phyloP scores from a whole-genome alignment of 2,888 invertebrate genomes.

The Drosophila mercatorum region DNA sequence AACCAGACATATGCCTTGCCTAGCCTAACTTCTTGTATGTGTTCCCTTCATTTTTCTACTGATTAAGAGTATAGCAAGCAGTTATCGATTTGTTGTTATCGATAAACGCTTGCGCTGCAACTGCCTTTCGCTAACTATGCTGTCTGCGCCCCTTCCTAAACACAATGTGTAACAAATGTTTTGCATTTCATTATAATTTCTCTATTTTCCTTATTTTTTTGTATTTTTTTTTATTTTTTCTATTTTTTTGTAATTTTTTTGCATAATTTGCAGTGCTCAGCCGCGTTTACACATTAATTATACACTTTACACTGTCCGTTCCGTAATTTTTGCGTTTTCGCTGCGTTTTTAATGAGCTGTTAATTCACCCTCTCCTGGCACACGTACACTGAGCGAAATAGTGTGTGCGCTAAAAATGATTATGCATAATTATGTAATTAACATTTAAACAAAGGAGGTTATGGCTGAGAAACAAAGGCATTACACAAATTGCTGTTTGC shows the following conservation, averaged over 20 bases:
- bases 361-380: slow-evolving; percentile 47
- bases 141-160: slow-evolving; percentile 10
- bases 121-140: background rate
- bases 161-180: slow-evolving; percentile 57
- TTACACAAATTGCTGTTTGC: slow-evolving; percentile 74
- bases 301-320: slow-evolving; percentile 64
- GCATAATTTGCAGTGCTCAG: slow-evolving; percentile 12
- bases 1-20: too few relatives aligned
- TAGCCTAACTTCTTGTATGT: too few relatives aligned
- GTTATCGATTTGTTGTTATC: background rate
- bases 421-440: slow-evolving; percentile 83
- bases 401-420: slow-evolving; percentile 58
- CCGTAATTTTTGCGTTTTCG: slow-evolving; percentile 28
- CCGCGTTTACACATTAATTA: slow-evolving; percentile 76
- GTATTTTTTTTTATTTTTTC: background rate
- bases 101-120: background rate
- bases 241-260: background rate
- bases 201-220: background rate
- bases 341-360: slow-evolving; percentile 80
- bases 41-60: too few relatives aligned
- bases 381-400: slow-evolving; percentile 27
- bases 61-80: background rate
- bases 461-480: slow-evolving; percentile 68
- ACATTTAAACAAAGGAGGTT: slow-evolving; percentile 82
- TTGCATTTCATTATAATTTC: slow-evolving; percentile 4